Conservation (phyloP, 1,140 invertebrate species). For the Camponotus pennsylvanicus region DNA sequence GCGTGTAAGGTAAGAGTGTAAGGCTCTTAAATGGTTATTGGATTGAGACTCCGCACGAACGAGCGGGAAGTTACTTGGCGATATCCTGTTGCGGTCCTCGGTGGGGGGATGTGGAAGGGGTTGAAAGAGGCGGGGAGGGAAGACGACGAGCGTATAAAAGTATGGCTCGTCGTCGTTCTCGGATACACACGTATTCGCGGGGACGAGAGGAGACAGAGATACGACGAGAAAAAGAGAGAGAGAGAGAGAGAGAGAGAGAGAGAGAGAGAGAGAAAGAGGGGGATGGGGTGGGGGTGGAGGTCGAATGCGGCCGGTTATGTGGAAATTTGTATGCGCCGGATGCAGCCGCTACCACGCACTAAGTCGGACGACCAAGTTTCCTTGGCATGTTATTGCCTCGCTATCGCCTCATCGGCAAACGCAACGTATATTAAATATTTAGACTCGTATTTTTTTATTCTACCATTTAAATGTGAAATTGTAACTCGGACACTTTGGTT, state of each 20-base stretch:
- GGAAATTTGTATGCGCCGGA: conserved; percentile 68
- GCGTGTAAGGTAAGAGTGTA: conserved; percentile 75
- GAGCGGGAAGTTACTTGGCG: conserved; percentile 73
- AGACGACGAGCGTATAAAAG: conserved; percentile 53
- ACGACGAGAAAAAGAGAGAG: neutral
- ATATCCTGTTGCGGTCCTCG: conserved; percentile 73
- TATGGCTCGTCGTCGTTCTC: conserved; percentile 59
- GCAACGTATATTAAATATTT: conserved; percentile 65
- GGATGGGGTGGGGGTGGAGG: neutral
- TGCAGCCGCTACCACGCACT: conserved; percentile 37
- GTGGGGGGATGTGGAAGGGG: conserved; percentile 2
- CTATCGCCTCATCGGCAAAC: conserved; percentile 41
- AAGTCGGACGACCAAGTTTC: conserved; percentile 63
- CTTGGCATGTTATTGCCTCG: conserved; percentile 64
- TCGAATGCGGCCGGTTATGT: conserved; percentile 45
- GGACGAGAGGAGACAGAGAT: conserved; percentile 39
- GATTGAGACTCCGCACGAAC: conserved; percentile 75
- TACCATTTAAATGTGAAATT: neutral
- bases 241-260: too few species aligned
- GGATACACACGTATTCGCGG: conserved; percentile 46
- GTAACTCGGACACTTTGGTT: neutral
- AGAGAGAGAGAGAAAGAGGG: neutral
- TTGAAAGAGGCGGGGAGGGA: neutral
- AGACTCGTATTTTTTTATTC: conserved; percentile 60
- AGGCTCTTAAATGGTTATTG: conserved; percentile 77